Evolutionary conservation across 1,140 invertebrate genomes (phyloP), one percentile per base, ranked within the genome.

Genomic region (Cardiocondyla obscurior): DNA sequence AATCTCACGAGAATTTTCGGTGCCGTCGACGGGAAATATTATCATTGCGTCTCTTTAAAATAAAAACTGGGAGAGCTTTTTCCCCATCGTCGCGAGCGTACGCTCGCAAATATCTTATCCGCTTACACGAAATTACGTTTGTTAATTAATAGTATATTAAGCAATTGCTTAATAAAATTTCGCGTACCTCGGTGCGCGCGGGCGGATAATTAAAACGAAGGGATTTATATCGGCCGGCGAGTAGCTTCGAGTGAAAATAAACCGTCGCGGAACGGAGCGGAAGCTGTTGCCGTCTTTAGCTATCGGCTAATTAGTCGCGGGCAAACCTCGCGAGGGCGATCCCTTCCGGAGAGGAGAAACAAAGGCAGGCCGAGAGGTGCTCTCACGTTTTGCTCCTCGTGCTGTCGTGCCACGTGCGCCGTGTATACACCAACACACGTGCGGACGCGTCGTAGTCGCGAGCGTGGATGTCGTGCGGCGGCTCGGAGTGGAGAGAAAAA

Each of bases 1-100:
- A 67, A 65, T 79, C 74, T 69, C 74, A 25, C n/a, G 74, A 69
- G 74, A 69, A 69, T 79, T 67, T 79, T 67, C n/a, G 12, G 33
- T 33, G 14, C 10, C 39, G 22, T 7, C 3, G 25, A 46, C n/a
- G 28, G 1, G 19, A 69, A 53, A 79, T 74, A 79, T 79, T 53
- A 55, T 79, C 16, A 33, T 46, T 25, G 14, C 19, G 33, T 36
- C 22, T 49, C 22, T 76, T 51, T 39, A 22, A 28, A 33, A 55
- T 0, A 8, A 36, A 36, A 22, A 60, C 30, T 36, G n/a, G 49
- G 22, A 49, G n/a, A n/a, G n/a, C n/a, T n/a, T n/a, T n/a, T n/a
- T n/a, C n/a, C n/a, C n/a, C n/a, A n/a, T n/a, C n/a, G n/a, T n/a
- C n/a, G n/a, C n/a, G n/a, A n/a, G n/a, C n/a, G n/a, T n/a, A n/a